Base-by-base conservation (phyloP, 2,888 invertebrate genomes). In the Apamea crenata region DNA sequence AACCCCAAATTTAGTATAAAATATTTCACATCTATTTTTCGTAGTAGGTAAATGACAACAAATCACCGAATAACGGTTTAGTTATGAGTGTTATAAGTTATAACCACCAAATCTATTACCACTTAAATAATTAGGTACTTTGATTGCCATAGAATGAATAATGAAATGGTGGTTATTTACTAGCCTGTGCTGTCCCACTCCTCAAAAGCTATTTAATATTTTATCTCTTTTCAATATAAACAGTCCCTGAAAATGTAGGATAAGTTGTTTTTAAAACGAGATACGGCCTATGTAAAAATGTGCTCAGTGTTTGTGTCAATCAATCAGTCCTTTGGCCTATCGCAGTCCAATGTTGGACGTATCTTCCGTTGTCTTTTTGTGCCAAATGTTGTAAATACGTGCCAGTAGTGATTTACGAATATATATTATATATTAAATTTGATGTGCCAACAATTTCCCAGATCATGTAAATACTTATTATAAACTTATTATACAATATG, bases 401-500 rank as follows among this genome's bases (percentile, higher is more conserved):
- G 81, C 78, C 85, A 89, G 79, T 75, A 78, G 44, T 65, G 79
- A 88, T 81, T 53, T 36, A 90, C 53, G n/a, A 59, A n/a, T 56
- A 25, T 56, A 25, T 21, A 53, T 47, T 82, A 29, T 25, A 47
- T 8, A 53, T 36, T 84, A 91, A 91, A 92, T 87, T 87, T 90
- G 82, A 90, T 90, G 93, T 94, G 94, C 94, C 94, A 93, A 87
- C n/a, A 69, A 63, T 75, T 84, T 81, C 83, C 29, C 77, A 86
- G 88, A 90, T 82, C 74, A 85, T 91, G 91, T 92, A 85, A 81
- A 84, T 85, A 86, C 36, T n/a, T 69, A 75, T n/a, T 78, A 61
- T 69, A 67, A 76, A 73, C 50, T 83, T 77, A 76, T 50, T 71
- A 63, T 66, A 69, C 40, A 68, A 74, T 65, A 71, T 69, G 65